phyloP scores from a whole-genome alignment of 2,113 vertebrate genomes.

The Nothobranchius furzeri region DNA sequence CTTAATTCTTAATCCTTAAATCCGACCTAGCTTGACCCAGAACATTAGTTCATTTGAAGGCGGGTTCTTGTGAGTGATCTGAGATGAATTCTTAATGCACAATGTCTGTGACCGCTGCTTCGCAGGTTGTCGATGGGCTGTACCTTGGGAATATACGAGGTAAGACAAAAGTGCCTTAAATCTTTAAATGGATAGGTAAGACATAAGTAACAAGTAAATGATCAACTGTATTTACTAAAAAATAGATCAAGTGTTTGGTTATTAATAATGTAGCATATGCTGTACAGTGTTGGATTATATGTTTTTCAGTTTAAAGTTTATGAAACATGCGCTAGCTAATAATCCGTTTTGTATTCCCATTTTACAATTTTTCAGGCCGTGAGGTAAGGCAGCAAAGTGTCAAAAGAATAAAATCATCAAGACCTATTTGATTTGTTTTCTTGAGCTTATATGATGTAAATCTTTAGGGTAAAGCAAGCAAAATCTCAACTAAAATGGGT shows the following conservation, averaged over 20 bases:
- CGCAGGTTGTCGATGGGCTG: constrained; percentile 85
- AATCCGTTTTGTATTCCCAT: not conserved
- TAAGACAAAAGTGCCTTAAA: constrained; percentile 60
- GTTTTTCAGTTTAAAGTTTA: not conserved
- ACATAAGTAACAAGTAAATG: not conserved
- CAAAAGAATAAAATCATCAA: not conserved
- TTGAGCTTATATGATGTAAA: not conserved
- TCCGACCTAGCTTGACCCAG: constrained; percentile 43
- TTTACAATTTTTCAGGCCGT: not conserved
- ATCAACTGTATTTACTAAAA: not conserved
- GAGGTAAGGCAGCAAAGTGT: not conserved
- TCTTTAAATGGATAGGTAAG: not conserved
- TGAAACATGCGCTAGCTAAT: not conserved
- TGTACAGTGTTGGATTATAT: not conserved
- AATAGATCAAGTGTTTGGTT: not conserved
- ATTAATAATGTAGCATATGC: not conserved
- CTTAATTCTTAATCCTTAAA: constrained; percentile 60
- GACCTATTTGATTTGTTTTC: not conserved
- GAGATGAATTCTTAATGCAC: constrained; percentile 29
- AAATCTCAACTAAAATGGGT: not conserved
- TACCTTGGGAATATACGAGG: constrained; percentile 89
- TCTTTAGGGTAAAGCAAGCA: not conserved
- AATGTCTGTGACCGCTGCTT: constrained; percentile 64
- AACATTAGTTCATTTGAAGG: constrained; percentile 40
- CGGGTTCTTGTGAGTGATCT: constrained; percentile 29